Evolutionary conservation across 1,140 invertebrate species (phyloP), one percentile per base, ranked within the genome.

Genomic region (Palaemon carinicauda): DNA sequence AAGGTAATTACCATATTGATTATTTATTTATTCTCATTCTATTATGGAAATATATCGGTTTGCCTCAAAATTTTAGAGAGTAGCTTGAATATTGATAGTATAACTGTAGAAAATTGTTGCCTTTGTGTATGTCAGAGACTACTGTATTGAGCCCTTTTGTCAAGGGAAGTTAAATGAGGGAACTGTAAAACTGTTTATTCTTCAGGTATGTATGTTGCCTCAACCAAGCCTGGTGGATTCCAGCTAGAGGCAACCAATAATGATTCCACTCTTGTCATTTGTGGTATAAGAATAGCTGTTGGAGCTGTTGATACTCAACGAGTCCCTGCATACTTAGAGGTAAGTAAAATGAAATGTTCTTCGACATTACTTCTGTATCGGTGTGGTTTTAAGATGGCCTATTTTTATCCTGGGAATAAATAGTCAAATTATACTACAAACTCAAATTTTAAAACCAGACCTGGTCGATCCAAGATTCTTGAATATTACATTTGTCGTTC

Each of bases 191-290:
- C 7, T 41, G 33, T 41, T 51, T 81, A 50, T 69, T 17, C 15
- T 9, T n/a, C 33, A 84, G 96, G 96, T 27, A 94, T 97, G 92
- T 98, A 97, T 91, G 95, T 98, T 31, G 96, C 96, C 1, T 97
- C 94, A 69, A 97, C 96, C 0, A 97, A 97, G 92, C 93, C 95
- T 69, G 95, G 94, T 89, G 97, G 97, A 27, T 99, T 99, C 91
- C 94, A 93, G 17, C 92, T 99, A 29, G 98, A 99, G 91, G 94
- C 99, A 0, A 95, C 93, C 0, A 99, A 99, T 91, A 95, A 95
- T 81, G 98, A 98, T 92, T 93, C 94, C 2, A 95, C 95, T 81
- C 97, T 98, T 0, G 98, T 99, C 87, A 93, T 94, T 90, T 93
- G 93, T 60, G 97, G 97, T 21, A 93, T 97, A 73, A 92, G 98